Percentiles rank a stretch among this genome's conserved stretches.
Conservation (phyloP, 2,797 vertebrate species). For the Rhynchonycteris naso region DNA sequence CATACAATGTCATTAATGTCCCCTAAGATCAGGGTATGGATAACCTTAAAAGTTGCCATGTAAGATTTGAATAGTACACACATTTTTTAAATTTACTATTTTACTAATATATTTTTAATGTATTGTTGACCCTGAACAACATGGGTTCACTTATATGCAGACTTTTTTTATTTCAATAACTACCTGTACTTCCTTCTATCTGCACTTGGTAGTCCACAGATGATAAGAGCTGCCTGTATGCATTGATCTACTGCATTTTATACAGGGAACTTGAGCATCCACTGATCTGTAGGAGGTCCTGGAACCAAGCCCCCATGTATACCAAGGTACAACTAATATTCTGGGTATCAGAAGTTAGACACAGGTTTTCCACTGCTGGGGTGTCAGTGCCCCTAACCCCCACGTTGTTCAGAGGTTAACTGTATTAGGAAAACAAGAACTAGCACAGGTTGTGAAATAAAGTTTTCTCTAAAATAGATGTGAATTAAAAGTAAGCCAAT, state of each 20-base stretch:
- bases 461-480: neutral
- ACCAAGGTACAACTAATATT: neutral
- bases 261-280: neutral
- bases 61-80: neutral
- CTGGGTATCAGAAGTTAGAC: neutral
- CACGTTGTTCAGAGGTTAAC: neutral
- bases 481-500: neutral
- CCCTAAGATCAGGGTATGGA: neutral
- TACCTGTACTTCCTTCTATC: neutral
- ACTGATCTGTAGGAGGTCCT: neutral
- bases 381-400: neutral
- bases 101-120: neutral
- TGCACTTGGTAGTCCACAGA: neutral
- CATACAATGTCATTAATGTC: neutral
- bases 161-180: neutral
- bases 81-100: neutral
- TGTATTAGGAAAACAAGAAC: neutral
- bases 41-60: neutral
- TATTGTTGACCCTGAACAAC: neutral
- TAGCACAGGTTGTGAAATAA: neutral
- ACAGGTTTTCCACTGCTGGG: neutral
- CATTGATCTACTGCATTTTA: neutral
- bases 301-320: neutral
- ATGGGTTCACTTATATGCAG: neutral
- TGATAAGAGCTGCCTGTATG: neutral